Base-by-base conservation (phyloP, 2,113 vertebrate species). In the Eudorcas thomsonii region DNA sequence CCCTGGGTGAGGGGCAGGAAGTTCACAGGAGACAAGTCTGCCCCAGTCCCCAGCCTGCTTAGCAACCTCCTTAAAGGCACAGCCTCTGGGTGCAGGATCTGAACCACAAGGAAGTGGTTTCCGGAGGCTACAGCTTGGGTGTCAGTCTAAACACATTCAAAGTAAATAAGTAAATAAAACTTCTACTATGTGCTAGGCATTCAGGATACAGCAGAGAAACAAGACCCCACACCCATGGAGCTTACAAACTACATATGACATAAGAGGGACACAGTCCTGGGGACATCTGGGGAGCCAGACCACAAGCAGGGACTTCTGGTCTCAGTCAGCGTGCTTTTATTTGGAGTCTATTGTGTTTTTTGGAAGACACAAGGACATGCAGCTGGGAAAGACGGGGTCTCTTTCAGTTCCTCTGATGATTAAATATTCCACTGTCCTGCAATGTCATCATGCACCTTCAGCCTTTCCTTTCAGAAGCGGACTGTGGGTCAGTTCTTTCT, bases 181-280 rank as follows among this genome's bases (percentile, higher is more conserved):
- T 17, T 90, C 10, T 67, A 9, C 50, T 9, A 2, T 54, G 74
- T 59, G 78, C 21, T 23, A 12, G 71, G 54, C 33, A 15, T 30
- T 77, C 9, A 17, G 45, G 26, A n/a, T 39, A 39, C 30, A 50
- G 39, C 60, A 33, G 67, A 82, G 85, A 60, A 90, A 55, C 45
- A 33, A 95, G 74, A 13, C n/a, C 4, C 17, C 1, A 0, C 4
- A n/a, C 39, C 36, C 28, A 1, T 1, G 23, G 83, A 59, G 36
- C 7, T 62, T 14, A 45, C 11, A 7, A 11, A 74, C 45, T n/a
- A n/a, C 77, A 19, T 7, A 9, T 5, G 23, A 1, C 48, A 6
- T 3, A 7, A 0, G 39, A 39, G 3, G 36, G 33, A 6, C 0
- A 1, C 25, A 50, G 64, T 21, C n/a, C 6, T 2, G 6, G 74